Conservation (phyloP, 1,140 invertebrate genomes). For the Portunus trituberculatus region DNA sequence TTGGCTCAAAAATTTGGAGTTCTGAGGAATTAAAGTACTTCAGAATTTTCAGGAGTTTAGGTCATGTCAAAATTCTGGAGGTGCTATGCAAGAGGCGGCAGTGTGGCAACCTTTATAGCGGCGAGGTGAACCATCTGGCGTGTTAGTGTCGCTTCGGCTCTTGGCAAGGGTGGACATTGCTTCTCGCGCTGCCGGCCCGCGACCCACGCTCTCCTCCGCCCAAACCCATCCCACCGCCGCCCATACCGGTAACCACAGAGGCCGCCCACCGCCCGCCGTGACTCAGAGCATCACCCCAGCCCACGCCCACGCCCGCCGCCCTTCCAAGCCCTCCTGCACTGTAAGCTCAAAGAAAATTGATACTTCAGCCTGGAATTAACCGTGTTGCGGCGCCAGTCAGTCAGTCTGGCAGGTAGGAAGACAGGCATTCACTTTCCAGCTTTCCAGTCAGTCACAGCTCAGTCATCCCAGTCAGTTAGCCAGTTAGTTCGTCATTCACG, state of each 20-base stretch:
- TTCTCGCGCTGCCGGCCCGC: background rate
- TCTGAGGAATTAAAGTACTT: too few species aligned
- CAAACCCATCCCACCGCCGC: background rate
- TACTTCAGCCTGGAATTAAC: background rate
- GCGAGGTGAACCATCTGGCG: background rate
- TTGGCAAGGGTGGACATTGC: background rate
- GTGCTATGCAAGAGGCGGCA: background rate
- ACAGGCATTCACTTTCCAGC: too few species aligned
- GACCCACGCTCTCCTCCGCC: background rate
- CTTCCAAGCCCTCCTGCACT: background rate
- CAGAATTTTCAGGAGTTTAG: too few species aligned
- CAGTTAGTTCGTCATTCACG: too few species aligned
- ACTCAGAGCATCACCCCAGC: too few species aligned
- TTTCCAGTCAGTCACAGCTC: too few species aligned
- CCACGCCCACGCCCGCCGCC: background rate
- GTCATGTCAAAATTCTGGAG: too few species aligned
- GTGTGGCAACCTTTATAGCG: background rate
- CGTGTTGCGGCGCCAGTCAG: background rate
- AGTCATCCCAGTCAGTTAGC: too few species aligned
- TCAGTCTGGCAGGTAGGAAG: too few species aligned
- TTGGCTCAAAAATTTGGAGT: too few species aligned
- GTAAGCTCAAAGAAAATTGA: background rate
- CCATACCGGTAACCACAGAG: background rate
- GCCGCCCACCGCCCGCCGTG: background rate
- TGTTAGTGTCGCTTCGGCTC: conserved; percentile 5